These are phyloP conservation scores for Bucorvus abyssinicus DNA, from an alignment of 2,797 vertebrate genomes.

Conservation along the genomic window DNA sequence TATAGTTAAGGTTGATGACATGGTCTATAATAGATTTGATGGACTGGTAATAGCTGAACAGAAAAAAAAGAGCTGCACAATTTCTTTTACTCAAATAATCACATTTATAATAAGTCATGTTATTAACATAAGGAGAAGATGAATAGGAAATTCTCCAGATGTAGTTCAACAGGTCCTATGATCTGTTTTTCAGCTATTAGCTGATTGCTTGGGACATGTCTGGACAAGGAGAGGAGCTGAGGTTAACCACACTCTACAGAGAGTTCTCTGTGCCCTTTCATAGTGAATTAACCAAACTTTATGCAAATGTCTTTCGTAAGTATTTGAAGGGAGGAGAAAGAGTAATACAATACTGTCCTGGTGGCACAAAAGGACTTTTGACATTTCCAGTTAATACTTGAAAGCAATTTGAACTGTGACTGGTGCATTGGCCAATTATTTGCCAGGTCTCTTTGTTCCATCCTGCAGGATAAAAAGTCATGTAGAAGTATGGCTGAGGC, in stretches of 20 bases:
- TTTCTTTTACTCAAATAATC: background rate
- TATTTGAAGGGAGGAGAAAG: background rate
- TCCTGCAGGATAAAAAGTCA: background rate
- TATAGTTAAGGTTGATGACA: background rate
- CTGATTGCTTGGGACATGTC: background rate
- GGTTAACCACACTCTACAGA: background rate
- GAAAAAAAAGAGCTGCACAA: background rate
- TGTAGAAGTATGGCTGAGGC: background rate
- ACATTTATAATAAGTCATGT: background rate
- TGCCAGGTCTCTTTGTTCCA: background rate
- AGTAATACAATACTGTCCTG: background rate
- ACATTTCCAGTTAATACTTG: conserved; percentile 32
- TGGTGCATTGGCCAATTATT: background rate
- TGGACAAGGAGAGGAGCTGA: conserved; percentile 43
- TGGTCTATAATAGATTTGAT: background rate
- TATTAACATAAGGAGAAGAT: background rate
- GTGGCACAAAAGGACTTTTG: conserved; percentile 14
- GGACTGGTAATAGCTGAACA: background rate
- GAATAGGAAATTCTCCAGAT: background rate
- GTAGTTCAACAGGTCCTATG: background rate
- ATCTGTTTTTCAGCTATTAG: conserved; percentile 19
- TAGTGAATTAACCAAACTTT: conserved; percentile 27
- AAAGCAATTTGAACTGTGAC: conserved; percentile 5
- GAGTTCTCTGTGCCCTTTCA: background rate
- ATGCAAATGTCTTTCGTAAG: conserved; percentile 36